phyloP scores from a whole-genome alignment of 2,797 vertebrate species.

The Platyrinchus mystaceus region DNA sequence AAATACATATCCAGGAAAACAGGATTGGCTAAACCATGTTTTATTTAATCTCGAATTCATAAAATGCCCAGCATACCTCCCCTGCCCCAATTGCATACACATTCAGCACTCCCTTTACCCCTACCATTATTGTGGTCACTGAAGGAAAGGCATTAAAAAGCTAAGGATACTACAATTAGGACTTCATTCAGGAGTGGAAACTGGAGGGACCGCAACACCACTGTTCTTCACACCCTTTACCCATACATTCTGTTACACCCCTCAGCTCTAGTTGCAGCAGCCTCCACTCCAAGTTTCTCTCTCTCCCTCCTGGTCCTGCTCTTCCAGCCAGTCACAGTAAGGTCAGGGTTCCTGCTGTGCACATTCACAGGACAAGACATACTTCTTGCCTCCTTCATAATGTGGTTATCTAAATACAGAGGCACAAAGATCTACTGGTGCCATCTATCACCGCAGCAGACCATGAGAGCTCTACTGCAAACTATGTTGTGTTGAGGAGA shows the following conservation, averaged over 20 bases:
- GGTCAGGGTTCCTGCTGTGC: neutral
- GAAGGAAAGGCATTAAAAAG: neutral
- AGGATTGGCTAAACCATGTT: neutral
- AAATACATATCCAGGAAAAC: neutral
- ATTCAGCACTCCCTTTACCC: neutral
- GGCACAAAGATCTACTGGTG: neutral
- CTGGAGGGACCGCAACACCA: neutral
- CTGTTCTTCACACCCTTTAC: neutral
- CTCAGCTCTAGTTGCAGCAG: neutral
- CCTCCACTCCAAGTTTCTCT: neutral
- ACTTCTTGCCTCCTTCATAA: neutral
- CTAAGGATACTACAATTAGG: neutral
- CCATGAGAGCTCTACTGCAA: neutral
- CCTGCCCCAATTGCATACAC: neutral
- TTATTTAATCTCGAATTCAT: neutral
- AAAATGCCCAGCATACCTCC: neutral
- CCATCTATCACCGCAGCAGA: neutral
- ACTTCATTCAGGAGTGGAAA: neutral
- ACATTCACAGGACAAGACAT: neutral
- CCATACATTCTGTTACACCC: neutral
- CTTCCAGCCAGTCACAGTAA: neutral
- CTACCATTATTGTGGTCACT: neutral
- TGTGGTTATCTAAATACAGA: neutral
- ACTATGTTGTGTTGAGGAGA: neutral
- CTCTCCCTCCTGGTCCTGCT: neutral